Base-by-base conservation (phyloP, 2,888 invertebrate genomes). In the Deilephila elpenor region DNA sequence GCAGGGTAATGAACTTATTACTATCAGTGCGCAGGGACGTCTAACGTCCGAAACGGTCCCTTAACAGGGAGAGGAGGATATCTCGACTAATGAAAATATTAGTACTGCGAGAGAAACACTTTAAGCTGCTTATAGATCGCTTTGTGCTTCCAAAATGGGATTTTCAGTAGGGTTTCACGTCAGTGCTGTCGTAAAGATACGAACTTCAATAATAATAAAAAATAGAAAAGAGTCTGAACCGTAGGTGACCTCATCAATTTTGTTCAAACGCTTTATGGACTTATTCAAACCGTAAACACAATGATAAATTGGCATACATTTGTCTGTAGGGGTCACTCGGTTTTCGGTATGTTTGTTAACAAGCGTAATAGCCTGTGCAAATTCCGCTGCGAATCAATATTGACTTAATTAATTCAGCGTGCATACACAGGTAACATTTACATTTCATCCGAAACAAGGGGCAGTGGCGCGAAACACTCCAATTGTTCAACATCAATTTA, bases 351-450 rank as follows among this genome's bases (percentile, higher is more conserved):
- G 77, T 78, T 79, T 67, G 59, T 37, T 64, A 60, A 74, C 71
- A 71, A 59, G 59, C 60, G 59, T 74, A 44, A 71, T 71, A 64
- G 75, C 64, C 61, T 64, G 73, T 71, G 70, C 74, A 75, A 78
- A 77, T 77, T 75, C 77, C 71, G 78, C 73, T 77, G 77, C 79
- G 76, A 83, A 83, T 86, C 84, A 86, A 87, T 86, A 87, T 84
- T 84, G 81, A 81, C 78, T 79, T 82, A 82, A 82, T 84, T 86
- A 84, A 85, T 86, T 84, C 80, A 78, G 81, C 81, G 79, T 56
- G 56, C 56, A 56, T 78, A 78, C 25, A 67, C 51, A 51, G 44
- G 44, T 70, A 72, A 29, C 53, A 59, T 59, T n/a, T 71, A 32
- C 59, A 37, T 71, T 44, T 59, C 71, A 37, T 44, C 59, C 6